Evolutionary conservation across 2,797 vertebrate genomes (phyloP).

Genomic region (Paedocypris micromegethes): DNA sequence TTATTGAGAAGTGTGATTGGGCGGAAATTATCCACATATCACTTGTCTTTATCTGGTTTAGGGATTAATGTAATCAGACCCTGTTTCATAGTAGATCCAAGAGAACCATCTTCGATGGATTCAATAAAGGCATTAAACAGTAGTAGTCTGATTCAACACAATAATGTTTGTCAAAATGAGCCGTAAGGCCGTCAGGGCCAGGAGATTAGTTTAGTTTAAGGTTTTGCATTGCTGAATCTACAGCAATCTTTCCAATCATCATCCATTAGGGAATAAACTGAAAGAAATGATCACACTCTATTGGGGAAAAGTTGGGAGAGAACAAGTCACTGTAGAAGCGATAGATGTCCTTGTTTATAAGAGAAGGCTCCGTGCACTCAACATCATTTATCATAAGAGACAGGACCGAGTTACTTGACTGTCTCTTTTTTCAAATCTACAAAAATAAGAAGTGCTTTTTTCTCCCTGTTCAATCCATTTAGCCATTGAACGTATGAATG

Average conservation of each 20-base stretch:
- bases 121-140: not conserved
- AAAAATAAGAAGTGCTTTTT: conserved; percentile 11
- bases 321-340: conserved; percentile 1
- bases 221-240: not conserved
- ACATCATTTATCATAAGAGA: conserved; percentile 2
- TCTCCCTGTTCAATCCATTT: not conserved
- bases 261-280: not conserved
- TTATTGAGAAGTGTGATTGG: conserved; percentile 1
- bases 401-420: not conserved
- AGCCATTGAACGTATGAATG: not conserved
- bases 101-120: not conserved
- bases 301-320: not conserved
- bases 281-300: not conserved
- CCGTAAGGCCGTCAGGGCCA: conserved; percentile 2
- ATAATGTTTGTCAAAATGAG: not conserved
- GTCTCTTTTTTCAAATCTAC: conserved; percentile 14
- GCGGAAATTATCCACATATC: not conserved
- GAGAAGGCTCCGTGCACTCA: not conserved
- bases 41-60: conserved; percentile 8
- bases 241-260: not conserved
- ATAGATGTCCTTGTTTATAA: conserved; percentile 8
- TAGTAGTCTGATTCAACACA: not conserved
- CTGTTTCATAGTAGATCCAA: conserved; percentile 6
- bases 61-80: conserved; percentile 12
- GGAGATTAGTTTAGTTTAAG: conserved; percentile 3